Evolutionary conservation across 2,888 invertebrate genomes (phyloP), one percentile per base, ranked within the genome.

Genomic region (Dicyrtoma fusca): DNA sequence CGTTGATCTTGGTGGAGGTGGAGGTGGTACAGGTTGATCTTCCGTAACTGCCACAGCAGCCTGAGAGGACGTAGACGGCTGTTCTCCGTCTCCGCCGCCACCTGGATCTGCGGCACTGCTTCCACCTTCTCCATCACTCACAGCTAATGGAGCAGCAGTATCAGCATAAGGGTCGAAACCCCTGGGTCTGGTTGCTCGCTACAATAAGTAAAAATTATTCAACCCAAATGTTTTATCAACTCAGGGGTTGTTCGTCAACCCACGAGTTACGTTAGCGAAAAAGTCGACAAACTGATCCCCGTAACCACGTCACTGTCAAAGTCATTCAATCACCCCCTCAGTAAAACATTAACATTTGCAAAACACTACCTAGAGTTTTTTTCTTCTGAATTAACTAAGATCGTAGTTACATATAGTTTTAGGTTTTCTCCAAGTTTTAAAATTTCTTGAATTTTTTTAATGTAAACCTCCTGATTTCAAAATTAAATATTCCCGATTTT

Each of bases 41-140:
- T 75, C 74, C 0, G 74, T 71, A 45, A 69, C 75, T 47, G 66
- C 70, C n/a, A 71, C 74, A 61, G 74, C 75, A 42, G 72, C 74
- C 44, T 75, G 72, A 13, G 75, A 51, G 14, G 62, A 62, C 4
- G 65, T 68, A 3, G 71, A 71, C 13, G 75, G 66, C n/a, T 69
- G 69, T 34, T 84, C 80, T 17, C 73, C 75, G n/a, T 71, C 75
- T 34, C 72, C 76, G 25, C 73, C 74, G 44, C 71, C 76, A 10
- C 66, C 66, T 34, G 49, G 57, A 59, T 68, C 76, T 61, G 59
- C 70, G n/a, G 63, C 53, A 53, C 71, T 62, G 47, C 64, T 72
- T 34, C 68, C 57, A 14, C 73, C 64, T 44, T 74, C 74, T 71
- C 77, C 74, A 69, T 76, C 75, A 55, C 76, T 74, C 64, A 72